Evolutionary conservation across 1,140 invertebrate genomes (phyloP), one percentile per base, ranked within the genome.

Genomic region (Cheumatopsyche charites): DNA sequence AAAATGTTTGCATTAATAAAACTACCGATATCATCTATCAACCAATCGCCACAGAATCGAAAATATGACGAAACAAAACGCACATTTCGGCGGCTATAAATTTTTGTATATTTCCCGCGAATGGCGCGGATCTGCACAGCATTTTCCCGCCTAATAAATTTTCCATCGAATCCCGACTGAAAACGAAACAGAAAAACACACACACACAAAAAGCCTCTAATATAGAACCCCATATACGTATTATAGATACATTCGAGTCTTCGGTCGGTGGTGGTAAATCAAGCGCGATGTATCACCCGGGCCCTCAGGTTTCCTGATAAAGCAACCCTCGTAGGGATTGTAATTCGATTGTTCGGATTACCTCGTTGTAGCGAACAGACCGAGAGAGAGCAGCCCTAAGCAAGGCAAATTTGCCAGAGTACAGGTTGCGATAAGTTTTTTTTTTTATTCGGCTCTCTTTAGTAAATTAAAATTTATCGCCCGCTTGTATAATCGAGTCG

Each of bases 321-420:
- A 63, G 49, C 45, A 49, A 67, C 67, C 43, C 69, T 62, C 58
- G 41, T 25, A 61, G 70, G 73, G 58, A 71, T 61, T 66, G 36
- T 74, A 74, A 74, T 71, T 74, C 70, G 73, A 74, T 74, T 74
- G 69, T 52, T 65, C 70, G 49, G 69, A 70, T 74, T 74, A 74
- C 70, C 65, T 70, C 41, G 23, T 70, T 61, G 52, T 70, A 49
- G 25, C 62, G 66, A 68, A 55, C 25, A 23, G 25, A 43, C 49
- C 15, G 41, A 36, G 29, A 36, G 29, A 36, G 29, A 36, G 29
- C 29, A 36, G 29, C 29, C 63, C 62, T 23, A 58, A 63, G 62
- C 62, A 42, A 41, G 12, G 29, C 26, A 68, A 68, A 68, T 68
- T 68, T 68, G 13, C 25, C 47, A 25, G 19, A 15, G n/a, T 25